Evolutionary conservation across 2,888 invertebrate species (phyloP), one percentile per base, ranked within the genome.

Genomic region (Drosophila prolongata): DNA sequence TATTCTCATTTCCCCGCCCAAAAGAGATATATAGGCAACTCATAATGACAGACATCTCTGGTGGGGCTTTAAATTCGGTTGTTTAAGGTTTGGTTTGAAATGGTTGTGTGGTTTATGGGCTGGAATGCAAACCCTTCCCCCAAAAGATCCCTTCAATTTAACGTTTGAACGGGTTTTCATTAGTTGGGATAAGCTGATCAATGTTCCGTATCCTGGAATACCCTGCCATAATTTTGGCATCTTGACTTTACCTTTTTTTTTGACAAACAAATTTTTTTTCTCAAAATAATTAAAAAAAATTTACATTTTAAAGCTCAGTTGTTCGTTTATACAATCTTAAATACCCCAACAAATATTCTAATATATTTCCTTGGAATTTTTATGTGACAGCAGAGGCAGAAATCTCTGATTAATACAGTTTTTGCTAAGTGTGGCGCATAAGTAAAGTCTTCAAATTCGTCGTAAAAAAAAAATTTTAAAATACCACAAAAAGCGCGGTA

Each of bases 81-180:
- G 55, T 57, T 53, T 30, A 72, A 57, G 53, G 34, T 53, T 66
- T 38, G 47, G 16, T 35, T 61, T 24, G 61, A 47, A 13, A 61
- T 59, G 57, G 34, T 34, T 54, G 37, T 64, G 53, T 37, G 50
- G 73, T 43, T 59, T 59, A 58, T 54, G 44, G 50, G 50, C 35
- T 27, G 34, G 16, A 9, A 50, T 69, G 60, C 46, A 9, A 58
- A 64, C 64, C 56, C 56, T 56, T 38, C 16, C 69, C 69, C 66
- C 50, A 50, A 52, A 57, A 60, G 56, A 52, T 52, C 56, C 64
- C 56, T 49, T 53, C 77, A 82, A 82, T 84, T 87, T 82, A 73
- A 78, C 79, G 75, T 73, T 67, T 67, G 77, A 77, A 64, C 44
- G 62, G 65, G 27, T 77, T 70, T 80, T 65, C 71, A 78, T 72